These are phyloP conservation scores for Climacteris rufus DNA, from an alignment of 2,113 vertebrate genomes.

Conservation along the genomic window DNA sequence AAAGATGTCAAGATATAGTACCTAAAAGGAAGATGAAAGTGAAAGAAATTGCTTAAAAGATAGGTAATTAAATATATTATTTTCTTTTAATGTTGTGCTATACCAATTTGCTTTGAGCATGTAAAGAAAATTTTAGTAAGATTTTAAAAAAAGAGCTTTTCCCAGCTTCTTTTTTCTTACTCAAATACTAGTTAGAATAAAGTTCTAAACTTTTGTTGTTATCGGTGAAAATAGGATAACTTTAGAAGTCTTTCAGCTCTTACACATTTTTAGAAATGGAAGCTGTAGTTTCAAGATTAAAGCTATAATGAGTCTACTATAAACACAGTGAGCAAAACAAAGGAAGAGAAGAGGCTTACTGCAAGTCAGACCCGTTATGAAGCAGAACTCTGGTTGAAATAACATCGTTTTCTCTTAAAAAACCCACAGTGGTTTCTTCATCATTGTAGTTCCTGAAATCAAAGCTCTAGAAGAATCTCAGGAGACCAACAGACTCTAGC, in stretches of 20 bases:
- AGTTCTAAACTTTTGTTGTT: background rate
- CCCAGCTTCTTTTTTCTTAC: background rate
- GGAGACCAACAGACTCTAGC: background rate
- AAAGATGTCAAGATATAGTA: background rate
- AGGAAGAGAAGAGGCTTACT: background rate
- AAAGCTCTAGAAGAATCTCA: background rate
- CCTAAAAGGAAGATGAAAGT: background rate
- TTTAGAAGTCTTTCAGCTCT: background rate
- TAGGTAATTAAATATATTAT: background rate
- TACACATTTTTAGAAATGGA: background rate
- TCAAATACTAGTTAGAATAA: background rate
- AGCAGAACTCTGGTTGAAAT: background rate
- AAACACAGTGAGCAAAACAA: background rate
- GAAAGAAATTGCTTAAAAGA: background rate
- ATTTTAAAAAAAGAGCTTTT: background rate
- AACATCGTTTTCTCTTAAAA: background rate
- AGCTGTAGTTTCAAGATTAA: background rate
- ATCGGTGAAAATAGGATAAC: background rate
- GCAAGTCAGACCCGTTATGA: background rate
- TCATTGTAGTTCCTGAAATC: background rate
- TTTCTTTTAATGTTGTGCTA: background rate
- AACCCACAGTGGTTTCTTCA: background rate
- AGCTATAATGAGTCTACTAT: background rate
- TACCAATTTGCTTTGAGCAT: background rate
- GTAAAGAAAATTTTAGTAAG: background rate